Base-by-base conservation (phyloP, 1,140 invertebrate genomes). In the Drosophila nigrodunni region DNA sequence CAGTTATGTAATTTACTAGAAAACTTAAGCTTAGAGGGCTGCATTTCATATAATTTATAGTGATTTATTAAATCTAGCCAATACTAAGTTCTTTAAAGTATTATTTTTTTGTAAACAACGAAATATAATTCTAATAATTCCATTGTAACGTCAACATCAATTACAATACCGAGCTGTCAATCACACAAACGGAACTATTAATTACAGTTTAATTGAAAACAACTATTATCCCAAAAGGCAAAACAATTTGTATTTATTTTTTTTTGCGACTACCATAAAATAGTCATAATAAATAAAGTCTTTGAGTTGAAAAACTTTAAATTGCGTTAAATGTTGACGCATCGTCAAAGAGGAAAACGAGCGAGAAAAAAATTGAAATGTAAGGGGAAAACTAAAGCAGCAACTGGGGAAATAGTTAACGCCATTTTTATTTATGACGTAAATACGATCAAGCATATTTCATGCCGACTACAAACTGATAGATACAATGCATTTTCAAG, bases 371-470 rank as follows among this genome's bases (percentile, higher is more conserved):
- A 43, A 43, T 13, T 2, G 25, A 25, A 46, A 46, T 46, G n/a
- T 30, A 5, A 10, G 10, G 1, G 5, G 37, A 66, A 44, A 72
- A 66, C 62, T 66, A 50, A 66, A 62, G 57, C 72, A 46, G 58
- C 43, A 74, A 71, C 66, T 62, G 44, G 58, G 60, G 69, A 72
- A 83, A 87, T 87, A 80, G 87, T 87, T 87, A 87, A 88, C 83
- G 83, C 83, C 77, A 71, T 83, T 87, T 83, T 88, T 87, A 87
- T 87, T 87, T 87, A 87, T 87, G 83, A 88, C 83, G 73, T 80
- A 88, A 88, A 88, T 83, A 70, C 77, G 80, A 78, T 65, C 41
- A 57, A 79, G 64, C 83, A 87, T 87, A 88, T 87, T 87, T 87
- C 83, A 87, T 88, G 85, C 70, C 74, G 55, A 74, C 69, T 88